A percentile compares a stretch with the other conserved stretches of the same genome.
Conservation (phyloP, 2,113 vertebrate species). For the Ia io region DNA sequence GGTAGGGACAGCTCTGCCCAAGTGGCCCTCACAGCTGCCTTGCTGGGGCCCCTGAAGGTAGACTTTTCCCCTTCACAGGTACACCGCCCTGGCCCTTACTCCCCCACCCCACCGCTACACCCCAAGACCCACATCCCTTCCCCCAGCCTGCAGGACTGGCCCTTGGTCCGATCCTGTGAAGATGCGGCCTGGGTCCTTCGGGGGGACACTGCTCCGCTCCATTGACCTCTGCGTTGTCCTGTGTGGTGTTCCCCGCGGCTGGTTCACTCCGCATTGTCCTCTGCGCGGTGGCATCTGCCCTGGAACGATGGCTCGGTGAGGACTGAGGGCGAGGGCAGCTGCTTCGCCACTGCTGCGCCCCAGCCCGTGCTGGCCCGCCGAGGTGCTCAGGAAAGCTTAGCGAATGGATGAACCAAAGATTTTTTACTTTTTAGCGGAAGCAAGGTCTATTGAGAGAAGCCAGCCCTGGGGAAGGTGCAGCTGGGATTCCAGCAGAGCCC, state of each 20-base stretch:
- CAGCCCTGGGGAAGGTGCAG: too few species aligned
- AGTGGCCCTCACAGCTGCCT: neutral
- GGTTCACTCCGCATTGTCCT: neutral
- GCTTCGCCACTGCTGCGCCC: neutral
- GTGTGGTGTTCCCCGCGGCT: neutral
- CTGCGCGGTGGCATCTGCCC: neutral
- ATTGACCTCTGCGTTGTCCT: neutral
- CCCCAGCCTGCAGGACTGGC: neutral
- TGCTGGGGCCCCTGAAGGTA: neutral
- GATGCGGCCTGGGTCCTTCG: neutral
- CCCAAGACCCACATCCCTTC: neutral
- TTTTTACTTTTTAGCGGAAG: too few species aligned
- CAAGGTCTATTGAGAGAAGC: too few species aligned
- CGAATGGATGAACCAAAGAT: neutral
- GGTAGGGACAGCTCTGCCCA: rapidly evolving
- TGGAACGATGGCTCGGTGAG: neutral
- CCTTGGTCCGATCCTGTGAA: neutral
- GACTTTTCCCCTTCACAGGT: neutral
- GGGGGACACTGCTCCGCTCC: neutral
- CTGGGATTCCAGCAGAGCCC: too few species aligned
- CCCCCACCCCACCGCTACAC: neutral
- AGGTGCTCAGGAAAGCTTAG: neutral
- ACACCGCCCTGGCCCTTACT: rapidly evolving
- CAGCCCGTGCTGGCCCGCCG: neutral
- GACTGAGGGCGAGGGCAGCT: too few species aligned